Base-by-base conservation (phyloP, 2,888 invertebrate genomes). In the Drosophila birchii region DNA sequence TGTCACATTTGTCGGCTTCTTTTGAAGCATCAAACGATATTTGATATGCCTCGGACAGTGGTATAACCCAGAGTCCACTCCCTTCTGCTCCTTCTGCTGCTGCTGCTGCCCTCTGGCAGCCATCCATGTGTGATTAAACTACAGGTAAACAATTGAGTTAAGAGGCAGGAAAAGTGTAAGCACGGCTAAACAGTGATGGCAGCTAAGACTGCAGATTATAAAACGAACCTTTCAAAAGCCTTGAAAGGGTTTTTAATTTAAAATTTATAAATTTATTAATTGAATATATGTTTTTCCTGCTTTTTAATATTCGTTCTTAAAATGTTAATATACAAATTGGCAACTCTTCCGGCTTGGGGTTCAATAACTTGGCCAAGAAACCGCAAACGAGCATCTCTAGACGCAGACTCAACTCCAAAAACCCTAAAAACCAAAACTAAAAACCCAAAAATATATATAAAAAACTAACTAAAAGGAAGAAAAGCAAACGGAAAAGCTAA, bases 81-180 rank as follows among this genome's bases (percentile, higher is more conserved):
- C 63, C 53, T 64, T 20, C 49, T 69, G 34, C 51, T 44, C 16
- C 32, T 39, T 8, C 32, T 64, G 29, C 49, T 69, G 34, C 55
- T 44, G 16, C 32, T 39, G 14, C 23, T 54, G 18, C 18, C 34
- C 9, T 51, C 16, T 20, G 20, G 51, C 51, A 11, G 23, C 20
- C 51, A 84, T 53, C 79, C 86, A 83, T 83, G 81, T 83, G 86
- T 83, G 81, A 83, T 86, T 83, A 83, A 83, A 55, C 67, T 58
- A 72, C 72, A 73, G 66, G 74, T 60, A 64, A 73, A 66, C 73
- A 74, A 66, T 73, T 66, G 73, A 73, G 54, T 23, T 32, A 18
- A 47, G 51, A 54, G 49, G 53, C 8, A 41, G 36, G 44, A 53
- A 53, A 41, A 11, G 23, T 53, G 51, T 9, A 56, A 49, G n/a